phyloP scores from a whole-genome alignment of 2,888 invertebrate genomes.

The Coecobrya sp. region DNA sequence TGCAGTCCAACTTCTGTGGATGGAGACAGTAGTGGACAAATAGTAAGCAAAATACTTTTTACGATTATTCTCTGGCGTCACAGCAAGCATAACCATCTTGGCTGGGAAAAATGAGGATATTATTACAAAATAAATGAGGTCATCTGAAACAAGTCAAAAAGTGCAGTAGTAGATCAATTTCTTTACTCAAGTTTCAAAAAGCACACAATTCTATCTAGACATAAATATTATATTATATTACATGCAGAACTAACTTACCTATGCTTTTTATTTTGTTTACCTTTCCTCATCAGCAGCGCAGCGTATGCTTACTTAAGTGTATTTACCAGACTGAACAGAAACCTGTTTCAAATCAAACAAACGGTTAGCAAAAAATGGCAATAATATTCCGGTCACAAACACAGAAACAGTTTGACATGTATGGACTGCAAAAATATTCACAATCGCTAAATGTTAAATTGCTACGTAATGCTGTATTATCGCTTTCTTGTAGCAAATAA shows the following conservation, averaged over 20 bases:
- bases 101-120: conserved; percentile 36
- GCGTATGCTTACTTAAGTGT: background rate
- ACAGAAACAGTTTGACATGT: background rate
- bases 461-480: background rate
- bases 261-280: conserved; percentile 15
- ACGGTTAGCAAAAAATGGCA: background rate
- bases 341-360: conserved; percentile 50
- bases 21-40: background rate
- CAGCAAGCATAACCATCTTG: background rate
- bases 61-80: background rate
- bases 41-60: background rate
- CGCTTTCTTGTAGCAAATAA: background rate
- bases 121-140: conserved; percentile 64
- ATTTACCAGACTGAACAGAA: background rate
- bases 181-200: conserved; percentile 44
- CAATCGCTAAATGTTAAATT: background rate
- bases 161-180: conserved; percentile 58
- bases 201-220: background rate
- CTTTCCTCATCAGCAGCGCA: background rate
- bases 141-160: conserved; percentile 60
- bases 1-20: background rate
- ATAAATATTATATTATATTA: background rate
- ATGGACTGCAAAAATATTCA: background rate
- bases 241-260: background rate
- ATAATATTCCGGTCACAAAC: conserved; percentile 7